Evolutionary conservation across 2,888 invertebrate genomes (phyloP).

Genomic region (Acanthoscelides obtectus): DNA sequence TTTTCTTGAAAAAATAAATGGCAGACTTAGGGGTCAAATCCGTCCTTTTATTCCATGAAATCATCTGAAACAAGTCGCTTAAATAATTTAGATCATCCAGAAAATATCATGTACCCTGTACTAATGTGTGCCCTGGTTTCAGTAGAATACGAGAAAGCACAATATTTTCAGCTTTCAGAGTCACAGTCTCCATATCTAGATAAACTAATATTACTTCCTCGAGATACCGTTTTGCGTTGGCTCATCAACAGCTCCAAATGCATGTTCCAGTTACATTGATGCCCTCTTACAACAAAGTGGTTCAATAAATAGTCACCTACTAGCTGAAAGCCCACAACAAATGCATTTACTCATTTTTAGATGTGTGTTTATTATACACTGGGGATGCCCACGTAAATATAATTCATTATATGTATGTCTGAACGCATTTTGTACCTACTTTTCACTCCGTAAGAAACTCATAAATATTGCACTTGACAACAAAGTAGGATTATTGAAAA

Average conservation of each 20-base stretch:
- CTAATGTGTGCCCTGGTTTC: too few relatives aligned
- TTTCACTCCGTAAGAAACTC: not conserved
- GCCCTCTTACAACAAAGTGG: not conserved
- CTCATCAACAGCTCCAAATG: not conserved
- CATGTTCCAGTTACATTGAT: not conserved
- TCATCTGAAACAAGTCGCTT: too few relatives aligned
- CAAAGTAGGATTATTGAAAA: not conserved
- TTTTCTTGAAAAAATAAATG: too few relatives aligned
- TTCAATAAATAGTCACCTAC: not conserved
- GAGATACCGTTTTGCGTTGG: not conserved
- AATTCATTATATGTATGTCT: not conserved
- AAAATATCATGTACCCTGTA: too few relatives aligned
- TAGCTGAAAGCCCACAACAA: not conserved
- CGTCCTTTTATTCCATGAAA: too few relatives aligned
- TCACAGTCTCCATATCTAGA: too few relatives aligned
- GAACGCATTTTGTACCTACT: not conserved
- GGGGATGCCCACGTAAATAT: not conserved
- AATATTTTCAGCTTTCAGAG: too few relatives aligned
- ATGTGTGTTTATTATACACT: not conserved
- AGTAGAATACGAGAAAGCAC: too few relatives aligned
- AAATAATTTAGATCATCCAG: too few relatives aligned
- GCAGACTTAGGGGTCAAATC: too few relatives aligned
- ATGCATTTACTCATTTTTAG: not conserved
- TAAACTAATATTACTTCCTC: not conserved
- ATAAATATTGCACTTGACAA: not conserved